Evolutionary conservation across 2,888 invertebrate genomes (phyloP).

Genomic region (Hydroisotoma schaefferi): DNA sequence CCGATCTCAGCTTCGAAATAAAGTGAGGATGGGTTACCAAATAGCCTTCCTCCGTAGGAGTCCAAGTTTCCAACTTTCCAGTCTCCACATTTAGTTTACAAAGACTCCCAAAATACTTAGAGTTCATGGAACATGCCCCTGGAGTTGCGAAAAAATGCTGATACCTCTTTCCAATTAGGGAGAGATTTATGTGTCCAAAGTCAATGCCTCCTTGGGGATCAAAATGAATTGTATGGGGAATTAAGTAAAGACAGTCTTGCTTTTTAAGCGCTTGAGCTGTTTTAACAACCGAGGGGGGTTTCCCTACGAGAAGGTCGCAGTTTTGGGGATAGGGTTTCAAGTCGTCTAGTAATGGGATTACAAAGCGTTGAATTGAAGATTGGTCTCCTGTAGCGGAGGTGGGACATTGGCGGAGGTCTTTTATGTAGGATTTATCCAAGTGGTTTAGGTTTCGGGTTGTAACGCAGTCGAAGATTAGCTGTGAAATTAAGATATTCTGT

Average conservation of each 20-base stretch:
- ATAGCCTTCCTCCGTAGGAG: constrained; percentile 7
- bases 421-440: not conserved
- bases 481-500: not conserved
- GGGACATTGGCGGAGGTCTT: not conserved
- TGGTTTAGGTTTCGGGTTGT: not conserved
- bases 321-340: no score
- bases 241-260: not conserved
- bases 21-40: constrained; percentile 15
- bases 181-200: not conserved
- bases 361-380: not conserved
- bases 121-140: not conserved
- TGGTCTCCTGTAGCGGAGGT: not conserved
- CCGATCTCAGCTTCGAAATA: constrained; percentile 16
- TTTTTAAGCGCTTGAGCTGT: not conserved
- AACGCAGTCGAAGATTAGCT: constrained; percentile 1
- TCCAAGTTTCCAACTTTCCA: constrained; percentile 17
- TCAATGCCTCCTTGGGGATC: not conserved
- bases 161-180: not conserved
- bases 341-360: no score
- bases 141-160: not conserved
- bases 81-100: constrained; percentile 27
- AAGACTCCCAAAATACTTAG: constrained; percentile 19
- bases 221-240: not conserved
- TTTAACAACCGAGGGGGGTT: no score
- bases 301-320: no score